Conservation (phyloP, 2,888 invertebrate species). For the Lampropteryx suffumata region DNA sequence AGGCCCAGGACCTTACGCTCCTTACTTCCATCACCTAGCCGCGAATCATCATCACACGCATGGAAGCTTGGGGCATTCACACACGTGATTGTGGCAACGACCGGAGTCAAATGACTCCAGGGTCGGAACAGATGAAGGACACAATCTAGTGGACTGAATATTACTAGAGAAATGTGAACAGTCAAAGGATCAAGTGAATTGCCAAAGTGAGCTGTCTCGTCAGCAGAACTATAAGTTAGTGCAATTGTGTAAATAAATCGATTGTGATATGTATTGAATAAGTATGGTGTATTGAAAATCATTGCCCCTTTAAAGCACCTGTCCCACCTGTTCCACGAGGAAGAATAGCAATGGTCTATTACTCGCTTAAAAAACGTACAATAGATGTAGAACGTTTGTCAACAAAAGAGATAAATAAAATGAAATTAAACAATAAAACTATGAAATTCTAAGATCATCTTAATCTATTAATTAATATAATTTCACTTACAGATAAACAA, state of each 20-base stretch:
- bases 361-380: too few relatives aligned
- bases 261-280: conserved; percentile 71
- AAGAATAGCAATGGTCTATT: too few relatives aligned
- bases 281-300: conserved; percentile 20
- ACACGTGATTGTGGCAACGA: conserved; percentile 82
- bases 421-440: too few relatives aligned
- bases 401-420: too few relatives aligned
- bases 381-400: too few relatives aligned
- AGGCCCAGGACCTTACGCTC: conserved; percentile 83
- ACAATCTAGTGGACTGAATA: neutral
- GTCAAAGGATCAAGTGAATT: neutral
- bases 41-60: conserved; percentile 86
- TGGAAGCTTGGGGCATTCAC: conserved; percentile 84
- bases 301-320: conserved; percentile 7
- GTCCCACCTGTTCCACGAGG: too few relatives aligned
- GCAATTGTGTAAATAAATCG: conserved; percentile 63
- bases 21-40: conserved; percentile 87
- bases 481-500: too few relatives aligned
- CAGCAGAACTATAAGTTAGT: conserved; percentile 33
- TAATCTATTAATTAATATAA: too few relatives aligned
- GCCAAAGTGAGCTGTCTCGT: neutral
- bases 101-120: conserved; percentile 68
- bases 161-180: neutral
- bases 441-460: too few relatives aligned
- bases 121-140: conserved; percentile 62